Conservation (phyloP, 1,140 invertebrate genomes). For the Drosophila sulfurigaster region DNA sequence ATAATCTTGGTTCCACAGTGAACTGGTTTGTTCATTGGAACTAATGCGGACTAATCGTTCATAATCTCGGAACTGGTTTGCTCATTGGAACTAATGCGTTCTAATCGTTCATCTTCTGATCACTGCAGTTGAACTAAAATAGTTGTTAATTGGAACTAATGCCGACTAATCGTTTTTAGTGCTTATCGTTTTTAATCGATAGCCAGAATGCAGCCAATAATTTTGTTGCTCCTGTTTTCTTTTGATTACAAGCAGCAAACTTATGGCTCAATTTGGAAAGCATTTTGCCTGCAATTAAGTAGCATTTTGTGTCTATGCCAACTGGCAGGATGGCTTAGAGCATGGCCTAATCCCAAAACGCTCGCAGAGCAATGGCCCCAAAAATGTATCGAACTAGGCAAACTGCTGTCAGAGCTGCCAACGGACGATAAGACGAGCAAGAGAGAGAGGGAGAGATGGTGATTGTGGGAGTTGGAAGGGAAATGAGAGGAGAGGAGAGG, state of each 20-base stretch:
- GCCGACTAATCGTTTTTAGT: too few species aligned
- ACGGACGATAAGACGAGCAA: neutral
- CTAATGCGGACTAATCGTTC: too few species aligned
- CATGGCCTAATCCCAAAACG: constrained; percentile 9
- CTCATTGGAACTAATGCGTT: too few species aligned
- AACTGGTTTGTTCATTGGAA: too few species aligned
- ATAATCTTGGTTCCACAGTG: too few species aligned
- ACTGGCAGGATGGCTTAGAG: neutral
- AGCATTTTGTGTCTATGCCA: neutral
- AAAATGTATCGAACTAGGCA: constrained; percentile 6
- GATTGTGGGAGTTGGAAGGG: neutral
- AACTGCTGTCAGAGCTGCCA: neutral
- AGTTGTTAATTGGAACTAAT: too few species aligned
- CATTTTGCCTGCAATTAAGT: constrained; percentile 5
- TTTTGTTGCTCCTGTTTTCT: neutral
- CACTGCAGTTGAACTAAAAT: too few species aligned
- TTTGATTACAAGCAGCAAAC: neutral
- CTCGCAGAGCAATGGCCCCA: constrained; percentile 7
- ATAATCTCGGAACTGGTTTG: too few species aligned
- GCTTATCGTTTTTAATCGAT: neutral
- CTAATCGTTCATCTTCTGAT: too few species aligned
- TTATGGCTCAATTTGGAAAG: neutral
- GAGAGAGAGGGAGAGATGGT: neutral
- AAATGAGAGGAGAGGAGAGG: too few species aligned
- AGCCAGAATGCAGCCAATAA: neutral